Base-by-base conservation (phyloP, 37 sponge, comb jelly and placozoan species). In the Hexactinellida sp. region DNA sequence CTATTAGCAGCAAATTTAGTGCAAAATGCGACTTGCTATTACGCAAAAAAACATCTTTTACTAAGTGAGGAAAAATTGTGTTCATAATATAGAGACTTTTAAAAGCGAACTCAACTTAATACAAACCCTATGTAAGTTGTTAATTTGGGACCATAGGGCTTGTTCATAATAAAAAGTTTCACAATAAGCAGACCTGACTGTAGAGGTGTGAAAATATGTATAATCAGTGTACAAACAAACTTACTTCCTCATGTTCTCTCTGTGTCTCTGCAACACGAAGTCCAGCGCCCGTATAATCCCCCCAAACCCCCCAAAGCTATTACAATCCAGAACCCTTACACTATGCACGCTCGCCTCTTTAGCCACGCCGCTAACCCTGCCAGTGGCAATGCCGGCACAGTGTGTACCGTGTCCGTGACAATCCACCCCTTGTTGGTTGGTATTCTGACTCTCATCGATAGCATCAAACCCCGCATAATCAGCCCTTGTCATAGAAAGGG, bases 401-500 rank as follows among this genome's bases (percentile, higher is more conserved):
- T 63, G 76, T 63, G 76, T 63, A 10, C 76, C 76, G 34, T 63
- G 76, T 63, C 76, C 76, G 34, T 63, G 25, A 28, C 76, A 63
- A n/a, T 63, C 76, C 76, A 25, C 30, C 3, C 76, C 76, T 21
- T 21, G 3, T 28, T 63, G 76, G 30, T n/a, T 63, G 1, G 3
- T 3, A 21, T 23, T 63, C 34, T 63, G 76, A 63, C 3, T 21
- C 21, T 63, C 76, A n/a, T 63, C 76, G 21, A 82, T 38, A 82
- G 71, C 54, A 36, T 86, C 87, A 55, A 63, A 86, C 7, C 87
- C 87, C 21, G 82, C 87, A 76, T 38, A 86, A 1, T 37, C 34
- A 32, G 87, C 87, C 23, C 87, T 37, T 37, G 30, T 63, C 34
- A 3, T 28, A 25, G 76, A 25, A 3, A 63, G 30, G 32, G 76